Percentiles rank a stretch among this genome's conserved stretches.
These are phyloP conservation scores for Arion vulgaris DNA, from an alignment of 1,140 invertebrate species.

Conservation along the genomic window DNA sequence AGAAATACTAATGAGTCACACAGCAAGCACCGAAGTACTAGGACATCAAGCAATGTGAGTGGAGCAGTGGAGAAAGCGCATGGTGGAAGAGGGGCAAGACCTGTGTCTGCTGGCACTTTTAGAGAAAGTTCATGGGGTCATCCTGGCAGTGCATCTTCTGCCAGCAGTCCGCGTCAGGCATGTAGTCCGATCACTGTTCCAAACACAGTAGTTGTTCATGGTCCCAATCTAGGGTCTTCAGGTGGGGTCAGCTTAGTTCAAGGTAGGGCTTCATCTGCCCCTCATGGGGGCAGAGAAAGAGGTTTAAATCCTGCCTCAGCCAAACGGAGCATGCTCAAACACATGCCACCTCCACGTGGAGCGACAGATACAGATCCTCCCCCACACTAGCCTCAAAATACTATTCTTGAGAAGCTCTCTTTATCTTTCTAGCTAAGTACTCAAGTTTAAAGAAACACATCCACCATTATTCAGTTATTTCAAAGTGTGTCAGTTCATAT, in stretches of 20 bases:
- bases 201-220: slow-evolving; percentile 17
- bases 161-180: slow-evolving; percentile 47
- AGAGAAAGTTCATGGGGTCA: slow-evolving; percentile 44
- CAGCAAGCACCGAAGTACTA: slow-evolving; percentile 33
- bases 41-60: slow-evolving; percentile 28
- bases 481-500: neutral
- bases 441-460: slow-evolving; percentile 2
- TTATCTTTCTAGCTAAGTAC: slow-evolving; percentile 28
- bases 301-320: slow-evolving; percentile 58
- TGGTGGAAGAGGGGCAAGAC: slow-evolving; percentile 32
- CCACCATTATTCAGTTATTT: slow-evolving; percentile 20
- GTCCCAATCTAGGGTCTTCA: slow-evolving; percentile 13
- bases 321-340: slow-evolving; percentile 64
- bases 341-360: slow-evolving; percentile 55
- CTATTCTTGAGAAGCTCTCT: neutral
- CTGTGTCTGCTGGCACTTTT: slow-evolving; percentile 43
- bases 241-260: slow-evolving; percentile 19
- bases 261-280: slow-evolving; percentile 29
- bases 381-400: slow-evolving; percentile 48
- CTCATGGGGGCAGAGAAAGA: slow-evolving; percentile 30
- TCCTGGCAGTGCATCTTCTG: slow-evolving; percentile 47
- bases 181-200: slow-evolving; percentile 41
- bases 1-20: slow-evolving; percentile 35
- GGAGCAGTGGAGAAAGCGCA: slow-evolving; percentile 43
- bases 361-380: slow-evolving; percentile 61